Evolutionary conservation across 2,888 invertebrate genomes (phyloP), one percentile per base, ranked within the genome.

Genomic region (Antitype chi): DNA sequence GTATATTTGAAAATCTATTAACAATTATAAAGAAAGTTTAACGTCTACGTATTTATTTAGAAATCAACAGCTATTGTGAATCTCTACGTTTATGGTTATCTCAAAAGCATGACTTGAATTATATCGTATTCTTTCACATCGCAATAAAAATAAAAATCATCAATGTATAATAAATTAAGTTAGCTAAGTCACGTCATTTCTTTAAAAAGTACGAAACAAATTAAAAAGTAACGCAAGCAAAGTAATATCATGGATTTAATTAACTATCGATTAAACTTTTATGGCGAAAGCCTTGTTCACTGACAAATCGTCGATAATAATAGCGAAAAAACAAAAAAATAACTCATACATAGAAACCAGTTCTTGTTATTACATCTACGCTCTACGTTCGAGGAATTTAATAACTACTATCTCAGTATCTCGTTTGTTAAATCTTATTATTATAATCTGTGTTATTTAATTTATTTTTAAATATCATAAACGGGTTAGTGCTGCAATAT

Each of bases 1-100:
- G 25, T 81, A 78, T 80, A 81, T 84, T 82, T 83, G 73, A 88
- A 84, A 81, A 86, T 76, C 63, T 66, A 75, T 73, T 74, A 68
- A 69, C 76, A 64, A 85, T 75, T 66, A 57, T 59, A 60, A 75
- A 77, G 87, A 86, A 86, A 86, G 86, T 85, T 80, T 60, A 32
- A 53, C 23, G 49, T 70, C 63, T 53, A 43, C 25, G 13, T 67
- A n/a, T 72, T 69, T 52, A 74, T 85, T 80, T 77, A 76, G 77
- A 81, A 86, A 85, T 82, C 77, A 75, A 73, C 52, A 62, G n/a
- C 74, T 80, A 85, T 85, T 85, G 82, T 82, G 71, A 68, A 72
- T 70, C 13, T 13, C 13, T 11, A 32, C 67, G n/a, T 66, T 80
- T 70, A 67, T 53, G 43, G 59, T 49, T 73, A 70, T 74, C 62